These are phyloP conservation scores for Coenonympha glycerion DNA, from an alignment of 2,888 invertebrate genomes.

Conservation along the genomic window DNA sequence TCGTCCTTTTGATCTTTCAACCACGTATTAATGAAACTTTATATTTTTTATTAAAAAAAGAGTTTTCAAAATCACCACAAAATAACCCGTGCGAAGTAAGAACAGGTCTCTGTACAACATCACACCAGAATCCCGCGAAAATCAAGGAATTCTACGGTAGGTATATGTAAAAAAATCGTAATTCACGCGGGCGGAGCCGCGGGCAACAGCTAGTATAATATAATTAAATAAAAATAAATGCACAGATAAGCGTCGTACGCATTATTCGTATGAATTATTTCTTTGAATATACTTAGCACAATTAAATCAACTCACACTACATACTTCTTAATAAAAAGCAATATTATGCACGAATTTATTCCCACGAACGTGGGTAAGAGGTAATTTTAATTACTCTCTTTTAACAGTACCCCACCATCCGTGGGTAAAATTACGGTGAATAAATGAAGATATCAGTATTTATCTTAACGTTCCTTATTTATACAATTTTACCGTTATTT, in stretches of 20 bases:
- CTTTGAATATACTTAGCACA: background rate
- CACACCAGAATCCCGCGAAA: no score
- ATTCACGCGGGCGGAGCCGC: no score
- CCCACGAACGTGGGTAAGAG: slow-evolving; percentile 62
- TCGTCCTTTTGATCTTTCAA: no score
- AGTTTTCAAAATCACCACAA: no score
- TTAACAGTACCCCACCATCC: slow-evolving; percentile 52
- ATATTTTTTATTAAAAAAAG: no score
- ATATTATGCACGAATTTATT: slow-evolving; percentile 32
- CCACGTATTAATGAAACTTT: no score
- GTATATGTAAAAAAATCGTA: no score
- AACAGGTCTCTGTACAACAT: no score
- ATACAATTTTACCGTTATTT: slow-evolving; percentile 7
- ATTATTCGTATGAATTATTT: background rate
- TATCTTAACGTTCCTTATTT: slow-evolving; percentile 14
- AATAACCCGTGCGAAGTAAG: no score
- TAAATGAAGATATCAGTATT: slow-evolving; percentile 37
- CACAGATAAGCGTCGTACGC: no score
- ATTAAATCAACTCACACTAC: background rate
- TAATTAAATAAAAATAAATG: background rate
- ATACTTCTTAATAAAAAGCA: slow-evolving; percentile 34
- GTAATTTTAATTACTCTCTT: slow-evolving; percentile 48
- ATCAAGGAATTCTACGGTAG: no score
- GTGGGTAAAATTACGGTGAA: slow-evolving; percentile 47
- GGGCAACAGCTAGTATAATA: no score